Percentiles rank a stretch among this genome's conserved stretches.
Conservation (phyloP, 2,888 invertebrate species). For the Plagiodera versicolora region DNA sequence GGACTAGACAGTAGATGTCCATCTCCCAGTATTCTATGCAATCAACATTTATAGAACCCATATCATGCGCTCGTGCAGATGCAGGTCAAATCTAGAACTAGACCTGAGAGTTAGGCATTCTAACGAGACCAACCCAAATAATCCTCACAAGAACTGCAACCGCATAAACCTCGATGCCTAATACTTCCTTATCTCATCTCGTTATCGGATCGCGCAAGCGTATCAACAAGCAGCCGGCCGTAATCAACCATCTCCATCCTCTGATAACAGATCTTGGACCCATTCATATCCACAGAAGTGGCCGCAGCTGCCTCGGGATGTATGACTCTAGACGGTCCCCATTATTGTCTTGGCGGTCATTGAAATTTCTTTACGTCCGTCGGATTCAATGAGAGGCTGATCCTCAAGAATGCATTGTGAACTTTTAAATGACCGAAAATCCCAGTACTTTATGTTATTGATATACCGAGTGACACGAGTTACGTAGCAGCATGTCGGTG, state of each 20-base stretch:
- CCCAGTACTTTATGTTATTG: too few relatives aligned
- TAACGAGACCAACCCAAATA: background rate
- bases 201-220: conserved; percentile 49
- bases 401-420: background rate
- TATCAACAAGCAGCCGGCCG: conserved; percentile 43
- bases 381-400: conserved; percentile 6
- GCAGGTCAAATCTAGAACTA: too few relatives aligned
- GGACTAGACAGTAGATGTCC: too few relatives aligned
- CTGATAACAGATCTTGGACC: conserved; percentile 42
- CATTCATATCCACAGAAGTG: conserved; percentile 36
- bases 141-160: conserved; percentile 27
- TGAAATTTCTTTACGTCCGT: conserved; percentile 16
- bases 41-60: too few relatives aligned
- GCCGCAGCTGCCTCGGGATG: conserved; percentile 42
- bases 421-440: too few relatives aligned
- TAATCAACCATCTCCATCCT: conserved; percentile 39
- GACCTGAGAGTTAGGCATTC: too few relatives aligned
- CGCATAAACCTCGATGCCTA: conserved; percentile 41
- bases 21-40: too few relatives aligned
- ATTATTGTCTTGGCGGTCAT: conserved; percentile 13
- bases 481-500: too few relatives aligned
- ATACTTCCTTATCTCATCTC: conserved; percentile 44
- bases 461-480: too few relatives aligned
- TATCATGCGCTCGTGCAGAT: too few relatives aligned
- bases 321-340: conserved; percentile 6